Evolutionary conservation across 1,140 invertebrate genomes (phyloP).

Genomic region (Vollenhovia emeryi): DNA sequence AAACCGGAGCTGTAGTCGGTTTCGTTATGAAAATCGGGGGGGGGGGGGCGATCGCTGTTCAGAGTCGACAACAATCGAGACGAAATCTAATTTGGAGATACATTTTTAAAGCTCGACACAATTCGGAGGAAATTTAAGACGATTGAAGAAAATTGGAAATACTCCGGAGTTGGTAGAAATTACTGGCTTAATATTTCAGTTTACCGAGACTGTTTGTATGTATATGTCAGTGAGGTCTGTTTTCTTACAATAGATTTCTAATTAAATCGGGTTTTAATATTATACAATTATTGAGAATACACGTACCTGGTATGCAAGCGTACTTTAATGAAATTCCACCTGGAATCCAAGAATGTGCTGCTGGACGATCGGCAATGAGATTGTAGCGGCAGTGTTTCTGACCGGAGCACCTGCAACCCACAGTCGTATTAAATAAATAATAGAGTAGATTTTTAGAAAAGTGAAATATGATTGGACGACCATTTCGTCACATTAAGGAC

Average conservation of each 20-base stretch:
- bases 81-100: neutral
- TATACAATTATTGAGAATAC: neutral
- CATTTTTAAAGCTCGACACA: neutral
- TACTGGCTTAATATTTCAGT: neutral
- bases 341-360: constrained; percentile 77
- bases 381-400: constrained; percentile 82
- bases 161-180: neutral
- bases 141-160: neutral
- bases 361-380: constrained; percentile 78
- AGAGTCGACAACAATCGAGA: neutral
- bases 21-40: neutral
- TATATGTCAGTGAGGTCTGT: neutral
- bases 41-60: too few species aligned
- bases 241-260: neutral
- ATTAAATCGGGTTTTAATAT: neutral
- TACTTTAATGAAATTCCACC: constrained; percentile 82
- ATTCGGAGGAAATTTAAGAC: neutral
- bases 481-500: too few species aligned
- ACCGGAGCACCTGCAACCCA: constrained; percentile 80
- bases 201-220: neutral
- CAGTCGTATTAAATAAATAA: neutral
- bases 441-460: neutral
- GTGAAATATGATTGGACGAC: neutral
- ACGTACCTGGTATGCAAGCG: constrained; percentile 82
- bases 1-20: neutral